Base-by-base conservation (phyloP, 2,113 vertebrate genomes). In the Zingel zingel region DNA sequence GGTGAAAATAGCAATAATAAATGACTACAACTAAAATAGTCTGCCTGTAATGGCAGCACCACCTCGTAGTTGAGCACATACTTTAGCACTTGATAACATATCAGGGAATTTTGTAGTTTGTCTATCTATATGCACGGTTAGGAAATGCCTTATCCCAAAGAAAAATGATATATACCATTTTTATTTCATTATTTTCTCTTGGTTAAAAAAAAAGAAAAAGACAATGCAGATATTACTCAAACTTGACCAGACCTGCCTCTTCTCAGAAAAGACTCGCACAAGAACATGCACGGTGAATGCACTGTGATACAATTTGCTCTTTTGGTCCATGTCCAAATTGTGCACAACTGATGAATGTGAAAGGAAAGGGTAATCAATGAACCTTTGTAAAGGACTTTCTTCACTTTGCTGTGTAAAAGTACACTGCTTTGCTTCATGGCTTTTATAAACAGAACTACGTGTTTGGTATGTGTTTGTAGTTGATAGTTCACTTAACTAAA, bases 401-500 rank as follows among this genome's bases (percentile, higher is more conserved):
- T 97, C 96, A 97, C 96, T 96, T 97, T 97, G 97, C 96, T 98
- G 97, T 97, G 97, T 96, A 95, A 98, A 96, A 97, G 94, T 96
- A 97, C 97, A 97, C 97, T 94, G 97, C 97, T 99, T 98, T 96
- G 97, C 98, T 97, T 97, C 96, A 96, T 96, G 96, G 97, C 96
- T 97, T 99, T 98, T 98, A 95, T 96, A 97, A 97, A 97, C 93
- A 97, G 94, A 97, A 97, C 95, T 96, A 96, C 95, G 97, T 99
- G 97, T 98, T 98, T 98, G 97, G 96, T 98, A 97, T 97, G 96
- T 97, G 97, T 99, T 98, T 99, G 97, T 99, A 97, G 97, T 97
- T 96, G 94, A 94, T 97, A 96, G 97, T 97, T 98, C 96, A 97
- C 96, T 96, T 92, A 89, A 86, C 70, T 91, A 93, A 94, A 94